phyloP scores from a whole-genome alignment of 2,888 invertebrate genomes.

The Yponomeuta sedellus region DNA sequence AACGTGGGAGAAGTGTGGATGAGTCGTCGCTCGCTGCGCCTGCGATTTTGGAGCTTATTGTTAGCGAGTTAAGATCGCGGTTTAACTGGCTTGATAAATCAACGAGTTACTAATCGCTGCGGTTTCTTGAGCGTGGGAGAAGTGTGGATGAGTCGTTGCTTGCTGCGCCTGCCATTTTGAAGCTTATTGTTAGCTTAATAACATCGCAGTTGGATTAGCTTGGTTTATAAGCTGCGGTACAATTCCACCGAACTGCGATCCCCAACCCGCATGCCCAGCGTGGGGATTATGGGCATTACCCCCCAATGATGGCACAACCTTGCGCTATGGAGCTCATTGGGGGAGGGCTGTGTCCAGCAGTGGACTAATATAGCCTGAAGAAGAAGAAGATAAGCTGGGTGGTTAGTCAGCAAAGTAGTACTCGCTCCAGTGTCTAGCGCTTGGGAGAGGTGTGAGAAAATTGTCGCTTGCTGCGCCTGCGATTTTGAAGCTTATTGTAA shows the following conservation, averaged over 20 bases:
- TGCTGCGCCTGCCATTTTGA: not conserved
- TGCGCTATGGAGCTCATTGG: no score
- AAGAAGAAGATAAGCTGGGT: no score
- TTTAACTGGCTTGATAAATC: constrained; percentile 85
- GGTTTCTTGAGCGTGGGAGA: constrained; percentile 51
- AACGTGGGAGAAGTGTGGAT: constrained; percentile 40
- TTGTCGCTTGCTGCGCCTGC: not conserved
- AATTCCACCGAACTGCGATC: no score
- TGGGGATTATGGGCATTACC: no score
- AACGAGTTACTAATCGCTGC: constrained; percentile 83
- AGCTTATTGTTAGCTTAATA: not conserved
- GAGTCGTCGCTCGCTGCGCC: not conserved
- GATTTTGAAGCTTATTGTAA: not conserved
- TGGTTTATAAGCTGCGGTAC: no score
- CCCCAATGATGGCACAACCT: no score
- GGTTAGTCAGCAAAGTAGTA: constrained; percentile 92
- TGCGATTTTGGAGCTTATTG: not conserved
- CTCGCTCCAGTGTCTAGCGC: constrained; percentile 57
- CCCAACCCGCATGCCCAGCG: no score
- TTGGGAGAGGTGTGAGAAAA: constrained; percentile 35
- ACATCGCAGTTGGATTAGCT: constrained; percentile 62
- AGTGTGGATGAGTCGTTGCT: constrained; percentile 19
- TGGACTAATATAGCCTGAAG: no score
- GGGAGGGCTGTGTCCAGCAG: no score
- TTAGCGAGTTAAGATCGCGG: constrained; percentile 29